Base-by-base conservation (phyloP, 1,140 invertebrate species). In the Leptopilina clavipes region DNA sequence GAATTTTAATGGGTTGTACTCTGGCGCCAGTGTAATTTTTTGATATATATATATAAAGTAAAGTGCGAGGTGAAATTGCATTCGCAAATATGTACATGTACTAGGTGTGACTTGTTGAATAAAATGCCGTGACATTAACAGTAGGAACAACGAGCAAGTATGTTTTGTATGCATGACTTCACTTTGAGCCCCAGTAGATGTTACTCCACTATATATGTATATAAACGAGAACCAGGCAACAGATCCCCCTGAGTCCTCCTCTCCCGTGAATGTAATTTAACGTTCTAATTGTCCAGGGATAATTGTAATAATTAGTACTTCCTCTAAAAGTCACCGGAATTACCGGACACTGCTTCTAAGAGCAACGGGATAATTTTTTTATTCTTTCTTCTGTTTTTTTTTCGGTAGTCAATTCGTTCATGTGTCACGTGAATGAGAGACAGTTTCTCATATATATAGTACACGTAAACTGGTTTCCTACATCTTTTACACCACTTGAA, bases 241-340 rank as follows among this genome's bases (percentile, higher is more conserved):
- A 72, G 45, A 77, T 73, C 75, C 73, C 70, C 77, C n/a, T 19
- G 19, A 37, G 72, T 40, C n/a, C 59, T 65, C 59, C 31, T 65
- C 59, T 65, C 59, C 25, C 59, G 74, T 76, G 81, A 82, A 83
- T 80, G 80, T 75, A 84, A 82, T 83, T 82, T 78, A 84, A 79
- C 80, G 78, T 83, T 73, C 74, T 80, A 81, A 84, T 84, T 80
- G 80, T 79, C 71, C 80, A 37, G 70, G 74, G 72, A 80, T 82
- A 83, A 84, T 81, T 80, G 77, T 80, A 81, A 81, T 80, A 83
- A 84, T 83, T 83, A 80, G 65, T 76, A 48, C 71, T 43, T 74
- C 70, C 76, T 78, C 75, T 59, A 74, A 40, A 77, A 73, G 80
- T 71, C 59, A 73, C 72, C 3, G 17, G 52, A 76, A 79, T 76